A percentile compares a stretch with the other conserved stretches of the same genome.
phyloP scores from a whole-genome alignment of 2,797 vertebrate genomes.

The Furcifer pardalis region DNA sequence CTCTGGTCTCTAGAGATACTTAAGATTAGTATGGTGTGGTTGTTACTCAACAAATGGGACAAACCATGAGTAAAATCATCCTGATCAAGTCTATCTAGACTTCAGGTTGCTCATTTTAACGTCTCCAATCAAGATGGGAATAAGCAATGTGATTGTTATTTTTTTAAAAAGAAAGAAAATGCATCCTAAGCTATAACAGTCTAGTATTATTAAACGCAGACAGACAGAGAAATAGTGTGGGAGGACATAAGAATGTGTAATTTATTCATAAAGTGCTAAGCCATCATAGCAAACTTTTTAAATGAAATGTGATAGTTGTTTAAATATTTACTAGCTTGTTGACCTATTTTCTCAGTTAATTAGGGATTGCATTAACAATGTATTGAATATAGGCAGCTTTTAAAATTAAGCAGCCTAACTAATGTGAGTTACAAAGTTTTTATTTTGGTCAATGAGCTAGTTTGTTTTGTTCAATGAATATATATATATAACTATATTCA shows the following conservation, averaged over 20 bases:
- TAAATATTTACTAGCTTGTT: slow-evolving; percentile 76
- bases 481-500: slow-evolving; percentile 13
- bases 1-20: neutral
- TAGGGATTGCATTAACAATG: slow-evolving; percentile 65
- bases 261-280: slow-evolving; percentile 69
- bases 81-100: neutral
- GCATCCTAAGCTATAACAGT: slow-evolving; percentile 18
- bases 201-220: slow-evolving; percentile 38
- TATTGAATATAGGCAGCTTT: slow-evolving; percentile 60
- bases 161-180: neutral
- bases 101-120: neutral
- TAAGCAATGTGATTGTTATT: neutral
- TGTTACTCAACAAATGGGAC: neutral
- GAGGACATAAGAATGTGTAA: slow-evolving; percentile 55
- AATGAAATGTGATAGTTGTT: slow-evolving; percentile 70
- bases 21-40: neutral
- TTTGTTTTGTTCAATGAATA: neutral
- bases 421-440: slow-evolving; percentile 22
- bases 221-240: slow-evolving; percentile 32
- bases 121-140: neutral
- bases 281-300: slow-evolving; percentile 65
- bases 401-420: slow-evolving; percentile 41
- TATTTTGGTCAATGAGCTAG: slow-evolving; percentile 23
- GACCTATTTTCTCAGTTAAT: slow-evolving; percentile 76
- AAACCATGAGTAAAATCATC: neutral